A percentile compares a stretch with the other conserved stretches of the same genome.
Evolutionary conservation across 53 echinoderm and acorn worm genomes (phyloP).

Genomic region (Paelopatides confundens): DNA sequence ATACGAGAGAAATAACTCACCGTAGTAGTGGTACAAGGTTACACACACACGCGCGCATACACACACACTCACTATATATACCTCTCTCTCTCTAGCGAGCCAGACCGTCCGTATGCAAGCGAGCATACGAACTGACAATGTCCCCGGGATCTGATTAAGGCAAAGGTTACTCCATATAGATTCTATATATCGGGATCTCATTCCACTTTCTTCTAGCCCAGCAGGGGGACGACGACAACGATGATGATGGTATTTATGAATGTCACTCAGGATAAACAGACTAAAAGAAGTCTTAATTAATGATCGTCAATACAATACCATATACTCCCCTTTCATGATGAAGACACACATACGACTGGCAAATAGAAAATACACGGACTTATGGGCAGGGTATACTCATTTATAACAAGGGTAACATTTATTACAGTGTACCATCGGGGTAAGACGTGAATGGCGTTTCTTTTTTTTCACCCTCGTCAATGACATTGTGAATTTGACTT

Average conservation of each 20-base stretch:
- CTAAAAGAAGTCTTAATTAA: neutral
- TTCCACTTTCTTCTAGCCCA: neutral
- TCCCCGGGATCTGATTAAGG: no score
- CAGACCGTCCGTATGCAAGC: no score
- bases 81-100: no score
- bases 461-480: neutral
- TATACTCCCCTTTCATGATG: neutral
- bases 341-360: no score
- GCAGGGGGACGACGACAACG: neutral
- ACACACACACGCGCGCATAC: no score
- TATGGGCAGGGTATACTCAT: no score
- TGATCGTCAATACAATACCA: slow-evolving; percentile 16
- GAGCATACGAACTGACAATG: no score
- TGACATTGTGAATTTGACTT: neutral
- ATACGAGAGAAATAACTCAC: neutral
- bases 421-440: neutral
- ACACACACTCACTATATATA: no score
- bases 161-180: no score
- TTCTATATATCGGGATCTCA: neutral
- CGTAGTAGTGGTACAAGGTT: neutral
- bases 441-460: neutral
- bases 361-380: no score
- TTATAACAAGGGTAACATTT: neutral
- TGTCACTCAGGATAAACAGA: neutral
- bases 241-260: neutral